Evolutionary conservation across 2,113 vertebrate species (phyloP).

Genomic region (Motacilla tschutschensis): DNA sequence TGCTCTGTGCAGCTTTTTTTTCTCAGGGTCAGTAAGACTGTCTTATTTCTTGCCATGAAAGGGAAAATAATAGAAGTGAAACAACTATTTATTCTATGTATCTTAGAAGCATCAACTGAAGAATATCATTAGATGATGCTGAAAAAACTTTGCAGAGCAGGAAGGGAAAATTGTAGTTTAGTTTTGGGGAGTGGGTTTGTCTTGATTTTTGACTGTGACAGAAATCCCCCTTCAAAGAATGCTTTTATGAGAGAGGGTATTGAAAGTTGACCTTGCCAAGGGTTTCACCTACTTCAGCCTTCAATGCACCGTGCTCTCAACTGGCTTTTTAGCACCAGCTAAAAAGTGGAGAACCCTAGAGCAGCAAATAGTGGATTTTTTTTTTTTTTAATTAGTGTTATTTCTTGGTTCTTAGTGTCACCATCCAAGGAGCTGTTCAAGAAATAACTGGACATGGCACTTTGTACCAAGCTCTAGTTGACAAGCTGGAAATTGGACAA

Average conservation of each 20-base stretch:
- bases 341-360: not conserved
- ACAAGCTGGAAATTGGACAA: not conserved
- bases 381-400: not conserved
- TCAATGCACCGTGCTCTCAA: not conserved
- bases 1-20: not conserved
- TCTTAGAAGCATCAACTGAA: not conserved
- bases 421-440: not conserved
- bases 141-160: not conserved
- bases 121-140: not conserved
- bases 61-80: not conserved
- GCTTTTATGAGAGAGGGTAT: not conserved
- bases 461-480: not conserved
- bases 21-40: not conserved
- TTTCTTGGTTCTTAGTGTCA: not conserved
- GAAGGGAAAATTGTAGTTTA: not conserved
- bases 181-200: rapidly evolving
- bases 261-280: not conserved
- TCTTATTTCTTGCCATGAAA: not conserved
- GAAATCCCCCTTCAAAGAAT: not conserved
- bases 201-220: not conserved
- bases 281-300: not conserved
- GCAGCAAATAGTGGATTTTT: not conserved
- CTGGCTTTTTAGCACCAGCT: not conserved
- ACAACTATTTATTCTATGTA: not conserved
- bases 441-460: not conserved